Evolutionary conservation across 2,888 invertebrate genomes (phyloP).

Genomic region (Poecilobothrus nobilitatus): DNA sequence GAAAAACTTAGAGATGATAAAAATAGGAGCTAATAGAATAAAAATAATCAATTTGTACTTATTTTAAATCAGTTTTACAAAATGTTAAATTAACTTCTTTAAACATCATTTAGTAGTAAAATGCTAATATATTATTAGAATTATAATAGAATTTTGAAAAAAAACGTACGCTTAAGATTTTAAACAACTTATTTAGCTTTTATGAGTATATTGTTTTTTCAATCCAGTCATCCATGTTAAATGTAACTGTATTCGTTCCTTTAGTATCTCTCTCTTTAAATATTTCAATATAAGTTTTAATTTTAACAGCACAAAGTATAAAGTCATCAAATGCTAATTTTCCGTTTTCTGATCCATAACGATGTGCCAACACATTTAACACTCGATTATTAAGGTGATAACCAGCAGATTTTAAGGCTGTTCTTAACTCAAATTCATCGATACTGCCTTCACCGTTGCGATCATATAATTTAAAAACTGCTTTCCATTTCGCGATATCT

Average conservation of each 20-base stretch:
- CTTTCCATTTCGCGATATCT: slow-evolving; percentile 84
- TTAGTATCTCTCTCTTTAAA: slow-evolving; percentile 68
- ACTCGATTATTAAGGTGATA: slow-evolving; percentile 85
- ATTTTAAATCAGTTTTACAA: no score
- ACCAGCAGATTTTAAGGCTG: slow-evolving; percentile 81
- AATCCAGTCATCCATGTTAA: slow-evolving; percentile 86
- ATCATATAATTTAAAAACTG: slow-evolving; percentile 79
- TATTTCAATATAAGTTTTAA: slow-evolving; percentile 89
- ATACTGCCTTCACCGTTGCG: slow-evolving; percentile 68
- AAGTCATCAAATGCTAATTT: slow-evolving; percentile 89
- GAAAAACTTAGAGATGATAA: no score
- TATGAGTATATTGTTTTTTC: slow-evolving; percentile 82
- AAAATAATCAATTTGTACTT: no score
- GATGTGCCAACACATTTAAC: slow-evolving; percentile 79
- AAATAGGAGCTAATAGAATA: no score
- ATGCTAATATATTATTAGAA: no score
- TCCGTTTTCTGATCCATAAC: slow-evolving; percentile 78
- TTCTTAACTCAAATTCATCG: slow-evolving; percentile 72
- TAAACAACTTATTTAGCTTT: slow-evolving; percentile 22
- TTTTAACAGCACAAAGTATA: slow-evolving; percentile 84
- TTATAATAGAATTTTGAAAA: no score
- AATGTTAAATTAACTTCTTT: no score
- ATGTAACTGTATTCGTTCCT: slow-evolving; percentile 66
- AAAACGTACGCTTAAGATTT: no score
- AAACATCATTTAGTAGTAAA: no score